Base-by-base conservation (phyloP, 2,113 vertebrate genomes). In the Oncorhynchus gorbuscha region DNA sequence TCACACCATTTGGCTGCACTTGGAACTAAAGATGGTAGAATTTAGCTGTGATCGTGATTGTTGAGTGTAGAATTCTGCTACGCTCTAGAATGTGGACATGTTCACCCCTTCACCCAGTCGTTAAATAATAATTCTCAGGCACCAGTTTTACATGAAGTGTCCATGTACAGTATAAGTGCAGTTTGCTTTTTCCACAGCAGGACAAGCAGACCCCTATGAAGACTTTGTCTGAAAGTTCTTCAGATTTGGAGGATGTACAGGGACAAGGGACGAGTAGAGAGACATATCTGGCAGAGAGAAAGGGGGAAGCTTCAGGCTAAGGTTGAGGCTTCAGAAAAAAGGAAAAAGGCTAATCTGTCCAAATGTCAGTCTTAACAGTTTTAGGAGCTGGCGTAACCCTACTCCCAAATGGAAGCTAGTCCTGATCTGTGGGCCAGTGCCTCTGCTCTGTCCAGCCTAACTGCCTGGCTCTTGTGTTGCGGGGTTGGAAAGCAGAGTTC, bases 261-360 rank as follows among this genome's bases (percentile, higher is more conserved):
- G 88, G 92, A 77, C 78, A 45, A 82, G 86, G 67, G 18, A 18
- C 87, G 92, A 58, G 3, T 20, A 58, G 55, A 58, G 55, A 20
- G 55, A 14, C 55, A 18, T 6, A 20, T 58, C 14, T 58, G 18
- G 55, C 13, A 62, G 59, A 24, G 59, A 62, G 59, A 62, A n/a
- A 3, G 9, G 59, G 59, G 16, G 12, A 55, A 4, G 51, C 51
- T 55, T 55, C 14, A 55, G 14, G 51, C 51, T 55, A 4, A 67
- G 28, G 65, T 67, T 67, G 13, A 30, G 65, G 65, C 28, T 93
- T 94, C 92, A 92, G 87, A 69, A 87, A 87, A 14, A 22, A 69
- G 26, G 87, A 89, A 89, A 76, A 51, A 20, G 84, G 92, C 93
- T 94, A 93, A 95, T 94, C 92, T 92, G 93, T 89, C 88, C 88